phyloP scores from a whole-genome alignment of 2,113 vertebrate species.

The Oryzias celebensis region DNA sequence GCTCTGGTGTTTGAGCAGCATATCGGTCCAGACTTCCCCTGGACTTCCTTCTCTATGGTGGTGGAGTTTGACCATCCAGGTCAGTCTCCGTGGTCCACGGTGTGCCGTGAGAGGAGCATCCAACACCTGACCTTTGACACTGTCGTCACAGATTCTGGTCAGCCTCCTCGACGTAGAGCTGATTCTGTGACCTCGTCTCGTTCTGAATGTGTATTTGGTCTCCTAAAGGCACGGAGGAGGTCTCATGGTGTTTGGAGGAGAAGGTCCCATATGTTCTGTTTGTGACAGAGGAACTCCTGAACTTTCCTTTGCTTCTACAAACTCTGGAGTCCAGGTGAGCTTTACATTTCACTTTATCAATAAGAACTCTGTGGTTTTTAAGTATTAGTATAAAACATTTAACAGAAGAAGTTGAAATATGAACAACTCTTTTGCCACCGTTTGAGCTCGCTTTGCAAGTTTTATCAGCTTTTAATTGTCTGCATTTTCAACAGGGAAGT shows the following conservation, averaged over 20 bases:
- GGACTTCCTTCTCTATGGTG: slow-evolving; percentile 84
- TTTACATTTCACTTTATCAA: not conserved
- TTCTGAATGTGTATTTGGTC: slow-evolving; percentile 10
- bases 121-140: slow-evolving; percentile 81
- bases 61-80: slow-evolving; percentile 85
- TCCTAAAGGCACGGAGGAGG: slow-evolving; percentile 9
- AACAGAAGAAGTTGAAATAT: too few relatives aligned
- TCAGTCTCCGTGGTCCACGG: slow-evolving; percentile 79
- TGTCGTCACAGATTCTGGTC: slow-evolving; percentile 64
- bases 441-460: too few relatives aligned
- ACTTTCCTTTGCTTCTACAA: slow-evolving; percentile 80
- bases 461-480: not conserved
- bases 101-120: slow-evolving; percentile 81
- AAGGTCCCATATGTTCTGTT: slow-evolving; percentile 84
- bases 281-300: slow-evolving; percentile 85
- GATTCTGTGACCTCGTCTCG: not conserved
- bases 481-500: too few relatives aligned
- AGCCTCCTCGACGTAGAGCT: not conserved
- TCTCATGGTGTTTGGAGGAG: slow-evolving; percentile 73
- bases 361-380: not conserved
- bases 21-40: slow-evolving; percentile 87
- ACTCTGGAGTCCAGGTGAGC: slow-evolving; percentile 88
- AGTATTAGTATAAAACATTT: too few relatives aligned
- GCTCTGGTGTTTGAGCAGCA: slow-evolving; percentile 80
- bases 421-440: too few relatives aligned